Evolutionary conservation across 2,797 vertebrate genomes (phyloP).

Genomic region (Spizella passerina): DNA sequence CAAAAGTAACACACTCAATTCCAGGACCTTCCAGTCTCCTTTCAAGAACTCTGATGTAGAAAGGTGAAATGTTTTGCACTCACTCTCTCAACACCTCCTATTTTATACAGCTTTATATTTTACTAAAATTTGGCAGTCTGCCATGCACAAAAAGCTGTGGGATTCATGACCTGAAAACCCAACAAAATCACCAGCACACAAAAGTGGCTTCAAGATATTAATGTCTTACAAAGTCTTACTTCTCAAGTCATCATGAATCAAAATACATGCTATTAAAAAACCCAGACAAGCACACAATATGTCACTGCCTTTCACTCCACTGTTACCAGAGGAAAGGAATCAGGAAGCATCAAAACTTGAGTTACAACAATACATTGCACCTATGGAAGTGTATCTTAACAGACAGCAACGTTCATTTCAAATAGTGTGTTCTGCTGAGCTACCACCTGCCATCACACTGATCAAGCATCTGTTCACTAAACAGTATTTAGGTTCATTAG

Average conservation of each 20-base stretch:
- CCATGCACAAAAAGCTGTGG: not conserved
- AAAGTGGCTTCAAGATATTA: not conserved
- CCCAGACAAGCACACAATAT: not conserved
- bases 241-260: not conserved
- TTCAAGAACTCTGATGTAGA: not conserved
- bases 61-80: not conserved
- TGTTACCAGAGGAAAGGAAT: not conserved
- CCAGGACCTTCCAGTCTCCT: not conserved
- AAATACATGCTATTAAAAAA: not conserved
- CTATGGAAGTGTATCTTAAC: not conserved
- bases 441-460: not conserved
- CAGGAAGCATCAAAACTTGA: not conserved
- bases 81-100: not conserved
- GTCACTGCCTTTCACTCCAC: not conserved
- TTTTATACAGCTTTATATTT: not conserved
- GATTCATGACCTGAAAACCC: not conserved
- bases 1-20: not conserved
- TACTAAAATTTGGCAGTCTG: not conserved
- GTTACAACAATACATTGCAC: not conserved
- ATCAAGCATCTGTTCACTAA: not conserved
- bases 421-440: not conserved
- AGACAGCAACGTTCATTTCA: not conserved
- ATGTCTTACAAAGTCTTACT: not conserved
- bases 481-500: not conserved
- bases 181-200: not conserved